phyloP scores from a whole-genome alignment of 2,113 vertebrate species.

The Pseudorasbora parva region DNA sequence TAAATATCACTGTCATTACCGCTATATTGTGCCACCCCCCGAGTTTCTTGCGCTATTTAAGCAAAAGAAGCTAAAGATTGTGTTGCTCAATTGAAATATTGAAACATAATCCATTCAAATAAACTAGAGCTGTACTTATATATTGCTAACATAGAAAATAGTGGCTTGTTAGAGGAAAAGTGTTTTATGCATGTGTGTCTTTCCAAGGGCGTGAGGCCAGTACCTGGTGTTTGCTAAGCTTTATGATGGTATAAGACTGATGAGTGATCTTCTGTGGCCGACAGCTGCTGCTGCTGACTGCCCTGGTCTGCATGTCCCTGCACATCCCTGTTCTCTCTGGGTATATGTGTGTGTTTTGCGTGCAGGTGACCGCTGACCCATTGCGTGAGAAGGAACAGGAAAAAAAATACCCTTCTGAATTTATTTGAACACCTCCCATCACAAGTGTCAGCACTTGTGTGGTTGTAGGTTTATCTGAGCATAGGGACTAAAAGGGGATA shows the following conservation, averaged over 20 bases:
- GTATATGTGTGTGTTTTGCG: conserved; percentile 25
- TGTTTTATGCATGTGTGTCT: conserved; percentile 40
- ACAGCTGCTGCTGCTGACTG: conserved; percentile 66
- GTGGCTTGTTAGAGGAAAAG: conserved; percentile 36
- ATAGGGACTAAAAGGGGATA: not conserved
- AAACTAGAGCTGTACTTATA: not conserved
- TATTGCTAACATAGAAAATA: not conserved
- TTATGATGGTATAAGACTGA: conserved; percentile 60
- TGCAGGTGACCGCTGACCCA: conserved; percentile 30
- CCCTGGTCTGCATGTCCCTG: conserved; percentile 70
- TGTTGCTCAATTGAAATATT: not conserved
- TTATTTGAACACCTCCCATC: not conserved
- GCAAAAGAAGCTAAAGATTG: not conserved
- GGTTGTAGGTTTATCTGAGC: not conserved
- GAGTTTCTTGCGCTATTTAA: not conserved
- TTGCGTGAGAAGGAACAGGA: conserved; percentile 9
- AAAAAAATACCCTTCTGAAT: not conserved
- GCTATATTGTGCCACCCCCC: not conserved
- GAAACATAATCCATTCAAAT: not conserved
- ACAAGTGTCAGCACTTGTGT: conserved; percentile 6
- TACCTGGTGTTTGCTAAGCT: conserved; percentile 73
- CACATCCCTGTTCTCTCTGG: conserved; percentile 55
- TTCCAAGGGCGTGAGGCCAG: conserved; percentile 45
- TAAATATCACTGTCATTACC: not conserved
- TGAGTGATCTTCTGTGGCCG: conserved; percentile 68